These are phyloP conservation scores for Ichneumoninae sp. DNA, from an alignment of 2,888 invertebrate genomes.

Conservation along the genomic window DNA sequence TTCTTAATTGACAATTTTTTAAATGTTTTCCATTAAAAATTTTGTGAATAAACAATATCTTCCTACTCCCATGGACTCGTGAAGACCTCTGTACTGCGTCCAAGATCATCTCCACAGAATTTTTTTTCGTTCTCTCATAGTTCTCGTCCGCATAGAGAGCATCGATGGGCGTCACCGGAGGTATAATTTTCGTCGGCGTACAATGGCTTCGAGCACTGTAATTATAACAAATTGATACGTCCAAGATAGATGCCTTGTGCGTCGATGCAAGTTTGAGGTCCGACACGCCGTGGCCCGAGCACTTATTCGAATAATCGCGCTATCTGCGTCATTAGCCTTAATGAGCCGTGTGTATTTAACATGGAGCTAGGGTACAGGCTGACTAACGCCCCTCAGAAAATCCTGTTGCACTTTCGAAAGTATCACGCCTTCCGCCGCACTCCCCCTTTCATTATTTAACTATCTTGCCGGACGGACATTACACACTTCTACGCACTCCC, in stretches of 20 bases:
- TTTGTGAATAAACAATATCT: neutral
- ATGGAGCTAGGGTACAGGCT: slow-evolving; percentile 13
- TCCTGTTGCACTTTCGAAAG: slow-evolving; percentile 74
- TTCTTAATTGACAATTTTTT: no score
- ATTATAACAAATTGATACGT: slow-evolving; percentile 82
- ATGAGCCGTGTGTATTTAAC: slow-evolving; percentile 72
- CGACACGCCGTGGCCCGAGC: slow-evolving; percentile 55
- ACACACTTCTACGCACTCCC: slow-evolving; percentile 46
- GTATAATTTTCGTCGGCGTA: slow-evolving; percentile 76
- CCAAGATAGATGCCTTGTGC: slow-evolving; percentile 28
- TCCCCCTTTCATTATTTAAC: slow-evolving; percentile 54
- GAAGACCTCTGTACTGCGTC: slow-evolving; percentile 9
- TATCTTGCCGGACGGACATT: slow-evolving; percentile 50
- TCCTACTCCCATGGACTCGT: slow-evolving; percentile 17
- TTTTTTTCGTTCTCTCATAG: slow-evolving; percentile 36
- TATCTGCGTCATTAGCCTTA: slow-evolving; percentile 79
- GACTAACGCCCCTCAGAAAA: slow-evolving; percentile 66
- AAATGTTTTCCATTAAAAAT: neutral
- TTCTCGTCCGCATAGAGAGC: slow-evolving; percentile 43
- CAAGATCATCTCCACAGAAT: slow-evolving; percentile 2
- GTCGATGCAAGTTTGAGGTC: slow-evolving; percentile 38
- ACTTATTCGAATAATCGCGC: slow-evolving; percentile 77
- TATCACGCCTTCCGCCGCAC: slow-evolving; percentile 30
- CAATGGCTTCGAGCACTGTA: slow-evolving; percentile 72
- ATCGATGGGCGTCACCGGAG: slow-evolving; percentile 64